A percentile compares a stretch with the other conserved stretches of the same genome.
Evolutionary conservation across 2,113 vertebrate species (phyloP).

Genomic region (Stictonetta naevosa): DNA sequence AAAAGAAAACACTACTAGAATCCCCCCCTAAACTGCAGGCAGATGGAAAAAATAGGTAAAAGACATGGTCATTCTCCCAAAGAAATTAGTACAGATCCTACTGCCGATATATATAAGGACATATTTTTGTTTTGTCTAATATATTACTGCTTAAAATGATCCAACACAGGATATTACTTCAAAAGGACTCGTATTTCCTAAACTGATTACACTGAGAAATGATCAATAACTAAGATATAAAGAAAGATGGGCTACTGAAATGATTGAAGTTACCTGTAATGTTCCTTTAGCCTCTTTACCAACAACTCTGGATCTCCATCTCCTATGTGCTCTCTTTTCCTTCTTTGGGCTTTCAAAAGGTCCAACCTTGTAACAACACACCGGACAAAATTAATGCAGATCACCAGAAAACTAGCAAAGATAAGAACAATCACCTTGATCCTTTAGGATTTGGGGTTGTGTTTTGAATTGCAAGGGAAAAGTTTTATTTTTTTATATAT

Average conservation of each 20-base stretch:
- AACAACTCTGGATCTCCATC: constrained; percentile 90
- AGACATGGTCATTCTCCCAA: background rate
- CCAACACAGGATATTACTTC: background rate
- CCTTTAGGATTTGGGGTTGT: background rate
- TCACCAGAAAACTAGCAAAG: background rate
- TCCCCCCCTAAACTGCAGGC: background rate
- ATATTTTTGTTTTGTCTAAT: background rate
- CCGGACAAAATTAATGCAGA: constrained; percentile 31
- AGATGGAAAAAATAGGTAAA: background rate
- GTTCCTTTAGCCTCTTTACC: constrained; percentile 94
- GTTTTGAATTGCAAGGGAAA: background rate
- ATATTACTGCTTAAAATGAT: background rate
- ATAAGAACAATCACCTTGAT: background rate
- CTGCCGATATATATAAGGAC: background rate
- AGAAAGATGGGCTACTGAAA: background rate
- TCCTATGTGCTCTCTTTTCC: constrained; percentile 89
- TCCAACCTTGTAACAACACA: constrained; percentile 81
- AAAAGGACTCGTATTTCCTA: background rate
- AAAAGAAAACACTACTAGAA: background rate
- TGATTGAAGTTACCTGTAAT: constrained; percentile 86
- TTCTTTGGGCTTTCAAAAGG: constrained; percentile 96
- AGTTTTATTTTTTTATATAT: background rate
- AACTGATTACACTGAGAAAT: background rate
- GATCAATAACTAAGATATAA: background rate
- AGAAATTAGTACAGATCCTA: background rate